phyloP scores from a whole-genome alignment of 2,113 vertebrate species.

The Ellobius talpinus region DNA sequence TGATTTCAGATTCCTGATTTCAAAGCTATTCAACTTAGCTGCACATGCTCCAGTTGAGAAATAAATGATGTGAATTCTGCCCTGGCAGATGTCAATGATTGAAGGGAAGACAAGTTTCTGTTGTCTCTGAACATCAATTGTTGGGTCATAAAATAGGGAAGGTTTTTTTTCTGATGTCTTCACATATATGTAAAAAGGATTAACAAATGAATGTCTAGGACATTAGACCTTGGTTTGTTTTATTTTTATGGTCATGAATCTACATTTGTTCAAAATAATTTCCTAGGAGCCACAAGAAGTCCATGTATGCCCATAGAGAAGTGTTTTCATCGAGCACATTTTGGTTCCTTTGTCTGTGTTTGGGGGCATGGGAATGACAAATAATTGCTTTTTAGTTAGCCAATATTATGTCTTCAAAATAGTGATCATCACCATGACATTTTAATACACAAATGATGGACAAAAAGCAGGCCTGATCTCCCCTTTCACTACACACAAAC shows the following conservation, averaged over 20 bases:
- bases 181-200: not conserved
- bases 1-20: not conserved
- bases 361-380: not conserved
- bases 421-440: not conserved
- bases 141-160: not conserved
- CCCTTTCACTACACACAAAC: no score
- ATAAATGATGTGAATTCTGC: not conserved
- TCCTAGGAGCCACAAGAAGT: not conserved
- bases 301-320: not conserved
- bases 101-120: not conserved
- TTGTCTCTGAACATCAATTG: not conserved
- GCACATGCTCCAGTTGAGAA: not conserved
- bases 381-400: not conserved
- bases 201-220: not conserved
- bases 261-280: conserved; percentile 18
- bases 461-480: no score
- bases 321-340: not conserved
- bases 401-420: not conserved
- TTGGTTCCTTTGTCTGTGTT: not conserved
- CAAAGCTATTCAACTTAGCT: not conserved
- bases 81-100: not conserved
- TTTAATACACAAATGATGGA: not conserved
- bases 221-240: not conserved
- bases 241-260: no score
- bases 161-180: not conserved